Conservation (phyloP, 2,888 invertebrate species). For the Drosophila falleni region DNA sequence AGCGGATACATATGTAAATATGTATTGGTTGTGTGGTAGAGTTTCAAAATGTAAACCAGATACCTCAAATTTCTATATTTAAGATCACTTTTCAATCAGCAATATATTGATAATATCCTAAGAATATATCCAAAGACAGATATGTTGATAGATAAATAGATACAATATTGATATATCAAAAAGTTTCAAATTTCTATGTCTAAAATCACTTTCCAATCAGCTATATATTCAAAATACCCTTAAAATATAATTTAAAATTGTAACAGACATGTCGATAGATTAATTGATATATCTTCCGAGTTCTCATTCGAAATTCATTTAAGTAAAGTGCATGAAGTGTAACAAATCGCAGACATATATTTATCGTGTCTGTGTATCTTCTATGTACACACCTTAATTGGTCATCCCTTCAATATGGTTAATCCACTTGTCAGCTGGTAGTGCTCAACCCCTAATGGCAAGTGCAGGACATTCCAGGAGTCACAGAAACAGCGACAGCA, state of each 20-base stretch:
- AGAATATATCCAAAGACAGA: no score
- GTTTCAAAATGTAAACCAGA: neutral
- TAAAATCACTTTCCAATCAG: neutral
- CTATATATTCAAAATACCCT: neutral
- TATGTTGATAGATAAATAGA: no score
- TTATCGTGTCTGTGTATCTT: conserved; percentile 1
- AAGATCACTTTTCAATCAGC: neutral
- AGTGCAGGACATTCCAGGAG: conserved; percentile 42
- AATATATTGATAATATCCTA: neutral
- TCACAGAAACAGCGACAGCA: conserved; percentile 33
- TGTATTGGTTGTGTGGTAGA: neutral
- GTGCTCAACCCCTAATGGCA: conserved; percentile 59
- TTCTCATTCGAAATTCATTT: neutral
- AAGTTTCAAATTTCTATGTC: neutral
- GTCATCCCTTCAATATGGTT: conserved; percentile 47
- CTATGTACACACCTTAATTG: conserved; percentile 23
- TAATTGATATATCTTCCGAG: conserved; percentile 4
- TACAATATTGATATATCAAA: no score
- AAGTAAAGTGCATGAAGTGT: conserved; percentile 7
- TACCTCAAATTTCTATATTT: neutral
- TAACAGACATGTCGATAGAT: neutral
- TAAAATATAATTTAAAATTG: neutral
- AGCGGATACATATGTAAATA: conserved; percentile 15
- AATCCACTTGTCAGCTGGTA: conserved; percentile 59
- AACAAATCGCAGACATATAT: conserved; percentile 37